Evolutionary conservation across 2,888 invertebrate species (phyloP).

Genomic region (Scaptodrosophila latifasciaeformis): DNA sequence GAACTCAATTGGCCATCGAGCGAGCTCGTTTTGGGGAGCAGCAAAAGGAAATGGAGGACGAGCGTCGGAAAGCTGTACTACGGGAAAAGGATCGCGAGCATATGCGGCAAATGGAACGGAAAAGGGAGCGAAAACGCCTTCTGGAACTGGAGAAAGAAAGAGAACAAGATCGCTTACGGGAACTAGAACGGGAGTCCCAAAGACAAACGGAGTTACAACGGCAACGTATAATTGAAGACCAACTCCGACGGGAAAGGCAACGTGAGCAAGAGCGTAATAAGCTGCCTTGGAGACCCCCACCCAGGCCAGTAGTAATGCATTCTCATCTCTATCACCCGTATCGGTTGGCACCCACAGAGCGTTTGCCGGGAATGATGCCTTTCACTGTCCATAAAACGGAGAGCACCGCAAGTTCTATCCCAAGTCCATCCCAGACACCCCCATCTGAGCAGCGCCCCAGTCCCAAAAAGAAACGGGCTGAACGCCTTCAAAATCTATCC

Average conservation of each 20-base stretch:
- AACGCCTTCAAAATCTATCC: slow-evolving; percentile 14
- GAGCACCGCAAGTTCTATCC: neutral
- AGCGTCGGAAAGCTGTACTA: slow-evolving; percentile 15
- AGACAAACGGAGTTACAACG: slow-evolving; percentile 21
- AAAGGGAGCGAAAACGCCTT: slow-evolving; percentile 25
- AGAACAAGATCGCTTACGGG: slow-evolving; percentile 9
- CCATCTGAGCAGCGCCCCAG: neutral
- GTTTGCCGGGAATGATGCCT: slow-evolving; percentile 52
- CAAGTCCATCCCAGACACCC: slow-evolving; percentile 4
- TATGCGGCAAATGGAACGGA: slow-evolving; percentile 29
- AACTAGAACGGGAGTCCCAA: slow-evolving; percentile 22
- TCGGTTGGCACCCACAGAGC: slow-evolving; percentile 29
- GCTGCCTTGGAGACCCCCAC: neutral
- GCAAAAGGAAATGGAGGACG: slow-evolving; percentile 16
- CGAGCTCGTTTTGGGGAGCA: neutral
- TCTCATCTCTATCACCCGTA: slow-evolving; percentile 24
- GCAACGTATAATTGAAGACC: slow-evolving; percentile 9
- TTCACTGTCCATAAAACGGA: neutral
- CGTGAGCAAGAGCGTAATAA: neutral
- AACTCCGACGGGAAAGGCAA: slow-evolving; percentile 1
- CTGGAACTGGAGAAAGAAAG: slow-evolving; percentile 25
- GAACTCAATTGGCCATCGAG: neutral
- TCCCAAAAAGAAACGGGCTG: neutral
- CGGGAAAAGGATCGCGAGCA: slow-evolving; percentile 31
- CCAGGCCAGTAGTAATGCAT: slow-evolving; percentile 17